Evolutionary conservation across 2,113 vertebrate genomes (phyloP).

Genomic region (Charina bottae): DNA sequence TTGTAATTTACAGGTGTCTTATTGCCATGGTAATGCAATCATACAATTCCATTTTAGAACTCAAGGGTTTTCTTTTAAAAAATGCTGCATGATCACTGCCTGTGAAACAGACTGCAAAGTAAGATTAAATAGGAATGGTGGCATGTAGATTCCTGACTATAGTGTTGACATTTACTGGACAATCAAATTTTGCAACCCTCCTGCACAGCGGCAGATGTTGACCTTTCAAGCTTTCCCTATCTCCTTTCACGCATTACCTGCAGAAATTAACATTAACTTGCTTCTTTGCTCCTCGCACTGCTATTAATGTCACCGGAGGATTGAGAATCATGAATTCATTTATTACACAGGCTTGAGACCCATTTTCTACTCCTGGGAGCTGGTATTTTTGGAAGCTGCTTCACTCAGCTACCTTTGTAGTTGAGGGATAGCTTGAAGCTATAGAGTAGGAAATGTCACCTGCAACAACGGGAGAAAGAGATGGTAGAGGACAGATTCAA

Average conservation of each 20-base stretch:
- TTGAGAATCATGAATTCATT: conserved; percentile 82
- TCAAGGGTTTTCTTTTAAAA: conserved; percentile 74
- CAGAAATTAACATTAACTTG: conserved; percentile 83
- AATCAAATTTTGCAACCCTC: conserved; percentile 77
- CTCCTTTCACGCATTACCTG: conserved; percentile 78
- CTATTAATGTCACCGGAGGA: conserved; percentile 80
- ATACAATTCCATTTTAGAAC: conserved; percentile 75
- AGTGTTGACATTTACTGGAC: conserved; percentile 82
- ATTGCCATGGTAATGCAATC: conserved; percentile 81
- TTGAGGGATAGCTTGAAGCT: conserved; percentile 82
- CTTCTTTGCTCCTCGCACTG: conserved; percentile 73
- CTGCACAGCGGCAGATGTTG: conserved; percentile 81
- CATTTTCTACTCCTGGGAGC: conserved; percentile 77
- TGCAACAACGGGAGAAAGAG: conserved; percentile 70
- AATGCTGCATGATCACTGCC: conserved; percentile 73
- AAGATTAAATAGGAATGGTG: conserved; percentile 78
- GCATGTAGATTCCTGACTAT: conserved; percentile 79
- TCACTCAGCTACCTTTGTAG: conserved; percentile 78
- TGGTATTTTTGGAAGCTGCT: conserved; percentile 83
- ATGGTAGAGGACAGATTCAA: conserved; percentile 75
- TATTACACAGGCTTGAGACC: conserved; percentile 76
- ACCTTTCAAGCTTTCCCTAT: conserved; percentile 80
- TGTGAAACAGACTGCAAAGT: conserved; percentile 68
- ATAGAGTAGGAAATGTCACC: conserved; percentile 76
- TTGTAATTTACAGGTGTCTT: conserved; percentile 81